A percentile compares a stretch with the other conserved stretches of the same genome.
phyloP scores from a whole-genome alignment of 2,797 vertebrate species.

The Enteromius viviparus region DNA sequence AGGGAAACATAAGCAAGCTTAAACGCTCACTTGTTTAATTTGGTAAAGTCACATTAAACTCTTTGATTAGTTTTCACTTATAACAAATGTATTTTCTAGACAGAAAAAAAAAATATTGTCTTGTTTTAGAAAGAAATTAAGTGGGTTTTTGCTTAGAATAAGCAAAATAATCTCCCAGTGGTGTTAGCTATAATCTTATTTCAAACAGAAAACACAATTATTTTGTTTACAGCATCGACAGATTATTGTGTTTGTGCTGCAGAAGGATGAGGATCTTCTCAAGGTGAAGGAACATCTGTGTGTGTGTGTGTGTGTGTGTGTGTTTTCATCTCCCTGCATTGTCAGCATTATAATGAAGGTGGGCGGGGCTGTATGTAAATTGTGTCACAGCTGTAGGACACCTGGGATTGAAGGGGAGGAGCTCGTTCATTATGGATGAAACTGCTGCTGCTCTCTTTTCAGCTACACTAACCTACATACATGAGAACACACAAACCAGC shows the following conservation, averaged over 20 bases:
- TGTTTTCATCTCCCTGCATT: conserved; percentile 25
- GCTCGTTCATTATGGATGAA: background rate
- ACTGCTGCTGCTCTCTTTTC: background rate
- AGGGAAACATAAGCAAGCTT: too few relatives aligned
- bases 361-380: conserved; percentile 54
- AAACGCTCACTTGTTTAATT: too few relatives aligned
- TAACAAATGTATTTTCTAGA: too few relatives aligned
- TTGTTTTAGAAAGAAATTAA: too few relatives aligned
- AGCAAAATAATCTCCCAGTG: too few relatives aligned
- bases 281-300: background rate
- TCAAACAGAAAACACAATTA: too few relatives aligned
- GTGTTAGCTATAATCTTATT: too few relatives aligned
- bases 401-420: background rate
- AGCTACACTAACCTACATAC: conserved; percentile 4
- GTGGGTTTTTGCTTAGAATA: too few relatives aligned
- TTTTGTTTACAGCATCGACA: too few relatives aligned
- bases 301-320: conserved; percentile 4
- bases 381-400: conserved; percentile 45
- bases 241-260: background rate
- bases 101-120: too few relatives aligned
- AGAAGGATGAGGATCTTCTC: background rate
- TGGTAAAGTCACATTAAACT: too few relatives aligned
- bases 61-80: too few relatives aligned
- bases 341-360: conserved; percentile 53
- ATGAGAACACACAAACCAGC: conserved; percentile 3